phyloP scores from a whole-genome alignment of 2,797 vertebrate genomes.

The Graptemys geographica region DNA sequence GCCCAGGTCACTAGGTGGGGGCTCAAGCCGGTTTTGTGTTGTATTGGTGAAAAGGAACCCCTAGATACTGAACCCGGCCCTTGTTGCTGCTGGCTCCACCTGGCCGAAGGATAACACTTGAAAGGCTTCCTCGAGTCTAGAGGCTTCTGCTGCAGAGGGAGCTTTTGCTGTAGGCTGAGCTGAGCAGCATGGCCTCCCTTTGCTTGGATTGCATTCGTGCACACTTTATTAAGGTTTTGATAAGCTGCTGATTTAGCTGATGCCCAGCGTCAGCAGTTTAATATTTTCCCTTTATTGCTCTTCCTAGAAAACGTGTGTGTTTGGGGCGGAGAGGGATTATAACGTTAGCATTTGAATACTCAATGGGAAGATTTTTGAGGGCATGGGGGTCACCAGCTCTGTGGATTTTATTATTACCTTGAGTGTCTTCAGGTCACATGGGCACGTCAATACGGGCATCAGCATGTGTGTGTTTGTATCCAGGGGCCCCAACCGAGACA shows the following conservation, averaged over 20 bases:
- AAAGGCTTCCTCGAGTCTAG: neutral
- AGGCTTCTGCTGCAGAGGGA: neutral
- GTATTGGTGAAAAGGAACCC: too few species aligned
- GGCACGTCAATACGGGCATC: neutral
- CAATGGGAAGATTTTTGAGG: neutral
- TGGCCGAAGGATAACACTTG: too few species aligned
- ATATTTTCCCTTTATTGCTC: conserved; percentile 25
- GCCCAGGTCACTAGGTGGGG: too few species aligned
- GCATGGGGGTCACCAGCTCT: neutral
- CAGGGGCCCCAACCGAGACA: too few species aligned
- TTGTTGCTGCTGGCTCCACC: too few species aligned
- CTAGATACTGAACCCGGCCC: too few species aligned
- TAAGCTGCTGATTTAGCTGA: neutral
- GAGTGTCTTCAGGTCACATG: conserved; percentile 7
- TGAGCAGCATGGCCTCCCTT: neutral
- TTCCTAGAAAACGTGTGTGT: conserved; percentile 28
- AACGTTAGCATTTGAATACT: neutral
- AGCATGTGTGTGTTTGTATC: neutral
- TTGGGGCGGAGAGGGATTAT: conserved; percentile 29
- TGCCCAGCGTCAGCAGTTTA: neutral
- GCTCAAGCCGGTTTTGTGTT: too few species aligned
- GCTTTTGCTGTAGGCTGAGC: rapidly evolving
- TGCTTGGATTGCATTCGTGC: neutral
- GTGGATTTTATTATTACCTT: neutral
- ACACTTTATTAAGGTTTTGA: neutral